These are phyloP conservation scores for Caenorhabditis becei DNA, from an alignment of 2,888 invertebrate genomes.

Conservation along the genomic window DNA sequence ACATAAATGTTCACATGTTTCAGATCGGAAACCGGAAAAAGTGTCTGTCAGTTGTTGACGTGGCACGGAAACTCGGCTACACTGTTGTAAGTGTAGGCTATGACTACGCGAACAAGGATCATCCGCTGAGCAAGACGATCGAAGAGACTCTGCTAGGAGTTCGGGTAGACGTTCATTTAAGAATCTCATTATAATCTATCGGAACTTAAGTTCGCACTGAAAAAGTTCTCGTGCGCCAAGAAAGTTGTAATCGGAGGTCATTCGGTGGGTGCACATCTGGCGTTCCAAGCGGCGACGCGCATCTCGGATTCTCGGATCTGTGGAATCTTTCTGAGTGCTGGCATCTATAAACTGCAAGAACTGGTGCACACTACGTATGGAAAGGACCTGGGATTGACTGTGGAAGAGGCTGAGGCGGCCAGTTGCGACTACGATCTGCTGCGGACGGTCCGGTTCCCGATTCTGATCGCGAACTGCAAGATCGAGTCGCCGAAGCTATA, in stretches of 20 bases:
- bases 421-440: slow-evolving; percentile 48
- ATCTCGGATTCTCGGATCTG: slow-evolving; percentile 28
- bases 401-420: slow-evolving; percentile 35
- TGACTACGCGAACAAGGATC: slow-evolving; percentile 45
- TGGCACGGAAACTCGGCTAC: slow-evolving; percentile 38
- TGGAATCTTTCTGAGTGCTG: slow-evolving; percentile 44
- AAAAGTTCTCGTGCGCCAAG: slow-evolving; percentile 25
- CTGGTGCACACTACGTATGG: slow-evolving; percentile 33
- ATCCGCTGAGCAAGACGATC: slow-evolving; percentile 47
- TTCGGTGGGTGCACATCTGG: slow-evolving; percentile 66
- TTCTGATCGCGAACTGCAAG: slow-evolving; percentile 27
- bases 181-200: background rate
- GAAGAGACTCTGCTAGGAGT: slow-evolving; percentile 49
- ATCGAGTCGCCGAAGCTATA: slow-evolving; percentile 51
- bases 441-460: slow-evolving; percentile 19
- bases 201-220: slow-evolving; percentile 39
- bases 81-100: slow-evolving; percentile 64
- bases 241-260: slow-evolving; percentile 65
- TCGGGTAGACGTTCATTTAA: slow-evolving; percentile 18
- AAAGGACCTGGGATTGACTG: slow-evolving; percentile 39
- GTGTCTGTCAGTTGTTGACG: slow-evolving; percentile 33
- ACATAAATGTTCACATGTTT: too few relatives aligned
- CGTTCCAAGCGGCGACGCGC: slow-evolving; percentile 41
- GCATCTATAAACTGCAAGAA: slow-evolving; percentile 49
- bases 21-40: slow-evolving; percentile 53